Evolutionary conservation across 64 coral and sea anemone species (phyloP), one percentile per base, ranked within the genome.

Genomic region (Montipora capricornis): DNA sequence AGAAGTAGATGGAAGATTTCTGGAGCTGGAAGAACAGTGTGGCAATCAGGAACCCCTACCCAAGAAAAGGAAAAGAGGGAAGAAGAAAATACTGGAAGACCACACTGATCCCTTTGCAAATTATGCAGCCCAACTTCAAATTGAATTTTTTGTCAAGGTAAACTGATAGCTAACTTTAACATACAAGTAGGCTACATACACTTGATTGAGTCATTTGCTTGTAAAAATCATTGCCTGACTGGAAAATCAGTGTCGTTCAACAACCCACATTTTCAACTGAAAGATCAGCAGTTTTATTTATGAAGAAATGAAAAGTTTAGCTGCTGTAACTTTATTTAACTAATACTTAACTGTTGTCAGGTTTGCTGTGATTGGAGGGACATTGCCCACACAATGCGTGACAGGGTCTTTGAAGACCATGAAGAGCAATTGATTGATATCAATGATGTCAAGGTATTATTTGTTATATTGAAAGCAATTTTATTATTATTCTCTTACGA

Each of bases 401-500:
- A 66, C 7, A 82, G 10, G 83, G 86, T 89, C 0, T 94, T 89
- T 89, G 46, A 88, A 49, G 67, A 89, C 26, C 37, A 52, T 74
- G 78, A 94, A 83, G 87, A 94, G 64, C 85, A 94, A 75, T 10
- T 74, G 26, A 94, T 94, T 60, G 92, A 94, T 26, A 89, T 89
- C 66, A 24, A 78, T 83, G 86, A 94, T 76, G 22, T 94, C 15
- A 94, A 94, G 78, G 87, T 94, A 53, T 53, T 53, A 53, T 53
- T 53, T 53, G 0, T 53, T 53, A 53, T 53, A 53, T 53, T 53
- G 51, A 53, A 53, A 53, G 51, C 51, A 53, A 53, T n/a, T n/a
- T n/a, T n/a, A n/a, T 53, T 53, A 22, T 5, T 53, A 5, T 8
- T 53, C 51, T 53, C 51, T 53, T 53, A 53, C 8, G 51, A 53